Evolutionary conservation across 2,888 invertebrate species (phyloP).

Genomic region (Chydorus sphaericus): DNA sequence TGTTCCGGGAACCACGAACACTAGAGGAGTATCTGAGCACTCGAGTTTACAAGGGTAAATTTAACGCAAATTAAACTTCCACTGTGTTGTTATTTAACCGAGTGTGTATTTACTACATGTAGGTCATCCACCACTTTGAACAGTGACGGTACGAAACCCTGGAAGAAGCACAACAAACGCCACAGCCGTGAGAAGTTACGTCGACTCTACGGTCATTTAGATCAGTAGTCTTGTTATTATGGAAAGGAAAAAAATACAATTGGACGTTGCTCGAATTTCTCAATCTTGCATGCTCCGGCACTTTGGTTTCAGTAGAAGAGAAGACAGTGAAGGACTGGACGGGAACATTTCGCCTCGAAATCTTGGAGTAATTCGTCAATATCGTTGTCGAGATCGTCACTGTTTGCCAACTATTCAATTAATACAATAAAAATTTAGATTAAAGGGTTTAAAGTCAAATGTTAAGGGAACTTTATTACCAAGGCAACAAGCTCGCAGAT

Average conservation of each 20-base stretch:
- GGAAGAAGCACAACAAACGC: slow-evolving; percentile 72
- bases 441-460: slow-evolving; percentile 13
- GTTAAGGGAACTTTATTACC: slow-evolving; percentile 35
- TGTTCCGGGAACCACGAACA: background rate
- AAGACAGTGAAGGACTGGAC: slow-evolving; percentile 82
- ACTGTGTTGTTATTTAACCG: background rate
- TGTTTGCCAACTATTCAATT: slow-evolving; percentile 56
- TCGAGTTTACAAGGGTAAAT: slow-evolving; percentile 6
- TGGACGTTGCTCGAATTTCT: background rate
- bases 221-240: slow-evolving; percentile 28
- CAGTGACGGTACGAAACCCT: slow-evolving; percentile 59
- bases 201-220: slow-evolving; percentile 66
- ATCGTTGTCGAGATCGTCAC: slow-evolving; percentile 90
- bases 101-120: background rate
- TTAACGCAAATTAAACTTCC: background rate
- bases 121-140: slow-evolving; percentile 16
- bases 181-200: slow-evolving; percentile 86
- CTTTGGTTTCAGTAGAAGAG: slow-evolving; percentile 67
- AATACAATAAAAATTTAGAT: slow-evolving; percentile 13
- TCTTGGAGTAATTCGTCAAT: slow-evolving; percentile 90
- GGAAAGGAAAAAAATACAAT: slow-evolving; percentile 1
- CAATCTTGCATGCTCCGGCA: background rate
- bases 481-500: slow-evolving; percentile 89
- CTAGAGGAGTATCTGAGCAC: background rate
- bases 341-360: slow-evolving; percentile 73